Evolutionary conservation across 2,888 invertebrate species (phyloP).

Genomic region (Drosophila mercatorum): DNA sequence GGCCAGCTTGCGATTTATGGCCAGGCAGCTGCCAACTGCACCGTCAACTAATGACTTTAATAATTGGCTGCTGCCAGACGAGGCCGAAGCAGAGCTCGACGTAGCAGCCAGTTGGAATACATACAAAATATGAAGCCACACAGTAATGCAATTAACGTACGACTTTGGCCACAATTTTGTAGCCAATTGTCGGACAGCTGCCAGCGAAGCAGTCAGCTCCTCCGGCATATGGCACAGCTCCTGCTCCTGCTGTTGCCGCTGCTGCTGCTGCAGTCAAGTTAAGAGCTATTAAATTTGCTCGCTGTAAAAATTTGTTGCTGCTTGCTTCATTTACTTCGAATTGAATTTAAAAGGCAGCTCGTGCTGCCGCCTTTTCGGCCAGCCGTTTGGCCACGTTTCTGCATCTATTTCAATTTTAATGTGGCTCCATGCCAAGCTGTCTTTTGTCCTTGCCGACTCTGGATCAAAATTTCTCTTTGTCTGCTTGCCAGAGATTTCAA

Average conservation of each 20-base stretch:
- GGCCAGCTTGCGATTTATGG: conserved; percentile 53
- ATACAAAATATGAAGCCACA: conserved; percentile 5
- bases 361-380: conserved; percentile 29
- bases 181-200: conserved; percentile 39
- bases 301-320: conserved; percentile 57
- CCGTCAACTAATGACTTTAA: conserved; percentile 46
- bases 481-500: conserved; percentile 61
- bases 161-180: conserved; percentile 20
- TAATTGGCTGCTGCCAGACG: conserved; percentile 30
- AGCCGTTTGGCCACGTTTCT: conserved; percentile 44
- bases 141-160: conserved; percentile 21
- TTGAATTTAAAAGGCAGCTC: conserved; percentile 67
- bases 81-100: background rate
- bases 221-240: conserved; percentile 44
- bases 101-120: background rate
- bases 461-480: conserved; percentile 70
- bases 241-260: conserved; percentile 28
- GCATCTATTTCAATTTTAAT: conserved; percentile 68
- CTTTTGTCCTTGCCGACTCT: conserved; percentile 33
- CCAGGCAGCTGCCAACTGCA: conserved; percentile 41
- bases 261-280: conserved; percentile 54
- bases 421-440: conserved; percentile 70
- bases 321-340: conserved; percentile 62
- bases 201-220: conserved; percentile 38
- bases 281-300: conserved; percentile 65